Evolutionary conservation across 2,797 vertebrate species (phyloP).

Genomic region (Typhlichthys subterraneus): DNA sequence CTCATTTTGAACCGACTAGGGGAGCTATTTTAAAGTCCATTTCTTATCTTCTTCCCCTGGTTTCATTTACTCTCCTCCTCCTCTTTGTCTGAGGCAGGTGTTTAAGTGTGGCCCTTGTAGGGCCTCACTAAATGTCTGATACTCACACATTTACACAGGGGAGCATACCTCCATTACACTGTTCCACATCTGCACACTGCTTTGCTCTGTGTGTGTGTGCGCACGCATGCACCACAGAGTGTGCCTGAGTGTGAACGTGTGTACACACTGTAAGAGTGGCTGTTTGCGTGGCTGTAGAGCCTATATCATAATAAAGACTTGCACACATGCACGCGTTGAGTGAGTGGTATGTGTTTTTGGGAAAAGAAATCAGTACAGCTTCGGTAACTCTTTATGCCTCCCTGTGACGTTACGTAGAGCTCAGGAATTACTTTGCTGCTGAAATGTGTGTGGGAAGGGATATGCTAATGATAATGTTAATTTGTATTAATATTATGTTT

Average conservation of each 20-base stretch:
- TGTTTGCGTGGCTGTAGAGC: not conserved
- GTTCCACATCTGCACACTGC: not conserved
- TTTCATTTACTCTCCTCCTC: not conserved
- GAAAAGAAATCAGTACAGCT: no score
- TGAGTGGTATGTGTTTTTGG: no score
- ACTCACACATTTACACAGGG: constrained; percentile 12
- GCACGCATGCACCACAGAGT: not conserved
- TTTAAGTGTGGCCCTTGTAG: constrained; percentile 9
- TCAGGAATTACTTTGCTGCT: no score
- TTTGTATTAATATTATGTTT: no score
- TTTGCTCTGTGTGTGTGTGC: constrained; percentile 20
- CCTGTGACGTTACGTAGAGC: no score
- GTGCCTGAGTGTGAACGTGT: not conserved
- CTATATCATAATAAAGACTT: no score
- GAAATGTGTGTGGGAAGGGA: no score
- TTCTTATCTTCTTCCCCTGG: not conserved
- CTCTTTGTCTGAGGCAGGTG: not conserved
- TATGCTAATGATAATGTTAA: no score
- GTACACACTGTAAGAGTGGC: not conserved
- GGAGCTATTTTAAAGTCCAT: constrained; percentile 20
- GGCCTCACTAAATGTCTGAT: constrained; percentile 38
- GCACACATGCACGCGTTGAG: no score
- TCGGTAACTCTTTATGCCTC: no score
- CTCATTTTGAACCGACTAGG: not conserved
- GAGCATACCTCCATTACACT: constrained; percentile 30